These are phyloP conservation scores for Phyllotreta striolata DNA, from an alignment of 2,888 invertebrate species.

Conservation along the genomic window DNA sequence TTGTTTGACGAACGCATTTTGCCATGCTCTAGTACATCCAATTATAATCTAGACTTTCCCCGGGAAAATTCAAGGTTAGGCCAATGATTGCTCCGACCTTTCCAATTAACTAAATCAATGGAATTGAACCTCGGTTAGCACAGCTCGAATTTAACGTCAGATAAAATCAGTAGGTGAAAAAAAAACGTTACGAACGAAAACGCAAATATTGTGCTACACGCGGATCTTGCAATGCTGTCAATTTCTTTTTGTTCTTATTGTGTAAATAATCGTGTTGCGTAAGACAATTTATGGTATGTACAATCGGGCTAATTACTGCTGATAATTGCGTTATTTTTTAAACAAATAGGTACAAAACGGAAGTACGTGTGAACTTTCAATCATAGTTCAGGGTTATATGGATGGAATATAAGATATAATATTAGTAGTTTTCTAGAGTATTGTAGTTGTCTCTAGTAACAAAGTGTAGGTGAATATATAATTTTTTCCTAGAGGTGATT, in stretches of 20 bases:
- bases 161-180: not conserved
- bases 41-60: slow-evolving; percentile 27
- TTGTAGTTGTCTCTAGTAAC: no score
- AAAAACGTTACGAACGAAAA: slow-evolving; percentile 14
- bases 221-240: not conserved
- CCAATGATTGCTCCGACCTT: slow-evolving; percentile 30
- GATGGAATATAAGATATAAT: no score
- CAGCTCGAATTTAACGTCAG: not conserved
- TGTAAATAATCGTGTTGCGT: not conserved
- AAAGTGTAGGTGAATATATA: no score
- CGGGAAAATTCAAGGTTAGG: slow-evolving; percentile 32
- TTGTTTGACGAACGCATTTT: not conserved
- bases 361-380: no score
- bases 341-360: no score
- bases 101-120: slow-evolving; percentile 29
- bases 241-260: not conserved
- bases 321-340: no score
- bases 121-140: slow-evolving; percentile 3
- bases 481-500: no score
- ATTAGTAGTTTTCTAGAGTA: no score
- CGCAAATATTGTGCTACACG: not conserved
- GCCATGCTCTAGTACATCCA: not conserved
- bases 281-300: no score
- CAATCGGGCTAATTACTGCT: no score
- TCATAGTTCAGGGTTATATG: no score